These are phyloP conservation scores for Stenopsyche tienmushanensis DNA, from an alignment of 1,140 invertebrate genomes.

Conservation along the genomic window DNA sequence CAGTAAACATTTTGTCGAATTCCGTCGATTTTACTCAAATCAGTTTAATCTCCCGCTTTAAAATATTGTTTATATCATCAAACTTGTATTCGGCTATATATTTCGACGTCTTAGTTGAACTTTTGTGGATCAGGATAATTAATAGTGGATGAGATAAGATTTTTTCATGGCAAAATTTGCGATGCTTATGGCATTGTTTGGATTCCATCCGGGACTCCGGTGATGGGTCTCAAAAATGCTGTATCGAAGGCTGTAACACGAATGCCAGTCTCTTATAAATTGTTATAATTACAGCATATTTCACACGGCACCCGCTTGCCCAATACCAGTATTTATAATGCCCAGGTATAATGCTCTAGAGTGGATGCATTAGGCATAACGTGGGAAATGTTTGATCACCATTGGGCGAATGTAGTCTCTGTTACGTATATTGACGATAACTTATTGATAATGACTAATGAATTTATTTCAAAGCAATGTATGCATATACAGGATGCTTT, in stretches of 20 bases:
- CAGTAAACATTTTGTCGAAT: no score
- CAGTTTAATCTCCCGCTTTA: no score
- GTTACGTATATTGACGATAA: conserved; percentile 1
- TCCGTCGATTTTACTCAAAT: no score
- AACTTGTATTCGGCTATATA: no score
- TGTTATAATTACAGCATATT: conserved; percentile 28
- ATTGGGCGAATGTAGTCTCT: conserved; percentile 10
- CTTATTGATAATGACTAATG: conserved; percentile 28
- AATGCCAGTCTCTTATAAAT: conserved; percentile 21
- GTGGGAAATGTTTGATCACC: conserved; percentile 23
- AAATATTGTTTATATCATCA: no score
- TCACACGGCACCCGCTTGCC: conserved; percentile 17
- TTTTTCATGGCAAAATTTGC: background rate
- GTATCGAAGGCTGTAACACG: conserved; percentile 17
- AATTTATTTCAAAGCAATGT: conserved; percentile 15
- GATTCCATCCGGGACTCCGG: background rate
- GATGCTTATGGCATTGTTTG: background rate
- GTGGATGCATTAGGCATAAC: conserved; percentile 21
- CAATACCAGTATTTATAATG: conserved; percentile 11
- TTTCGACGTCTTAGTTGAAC: no score
- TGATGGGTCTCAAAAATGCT: conserved; percentile 1
- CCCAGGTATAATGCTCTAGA: conserved; percentile 9
- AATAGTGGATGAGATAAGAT: no score
- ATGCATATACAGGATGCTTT: conserved; percentile 15
- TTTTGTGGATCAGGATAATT: no score